A percentile compares a stretch with the other conserved stretches of the same genome.
Conservation (phyloP, 2,113 vertebrate species). For the Bufo gargarizans region DNA sequence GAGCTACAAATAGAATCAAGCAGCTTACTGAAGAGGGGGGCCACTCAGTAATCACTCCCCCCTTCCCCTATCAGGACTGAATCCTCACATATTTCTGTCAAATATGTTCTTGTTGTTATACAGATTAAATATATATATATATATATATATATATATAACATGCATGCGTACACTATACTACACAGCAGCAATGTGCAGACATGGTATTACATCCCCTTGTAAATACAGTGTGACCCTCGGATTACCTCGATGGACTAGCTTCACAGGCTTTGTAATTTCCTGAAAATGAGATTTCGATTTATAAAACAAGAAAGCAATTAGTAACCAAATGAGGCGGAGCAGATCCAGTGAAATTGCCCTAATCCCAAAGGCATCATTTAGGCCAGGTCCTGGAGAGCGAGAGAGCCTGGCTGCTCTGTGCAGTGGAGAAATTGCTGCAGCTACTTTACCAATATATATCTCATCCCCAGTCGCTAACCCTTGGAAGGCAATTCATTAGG, state of each 20-base stretch:
- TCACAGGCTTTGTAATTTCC: slow-evolving; percentile 77
- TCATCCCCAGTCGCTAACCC: slow-evolving; percentile 53
- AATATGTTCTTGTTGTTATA: background rate
- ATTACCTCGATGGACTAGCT: slow-evolving; percentile 81
- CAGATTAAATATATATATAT: background rate
- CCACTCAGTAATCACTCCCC: slow-evolving; percentile 64
- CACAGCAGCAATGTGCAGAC: slow-evolving; percentile 25
- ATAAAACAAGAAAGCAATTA: slow-evolving; percentile 89
- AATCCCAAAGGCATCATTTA: slow-evolving; percentile 82
- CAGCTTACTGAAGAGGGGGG: slow-evolving; percentile 69
- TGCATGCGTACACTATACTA: background rate
- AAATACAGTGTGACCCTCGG: slow-evolving; percentile 75
- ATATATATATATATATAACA: background rate
- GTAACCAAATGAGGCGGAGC: slow-evolving; percentile 87
- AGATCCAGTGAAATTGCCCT: slow-evolving; percentile 81
- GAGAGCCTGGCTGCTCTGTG: slow-evolving; percentile 61
- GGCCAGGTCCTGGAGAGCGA: slow-evolving; percentile 76
- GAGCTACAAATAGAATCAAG: slow-evolving; percentile 75
- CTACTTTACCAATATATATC: slow-evolving; percentile 69
- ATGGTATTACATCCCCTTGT: slow-evolving; percentile 75
- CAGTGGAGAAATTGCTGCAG: slow-evolving; percentile 67
- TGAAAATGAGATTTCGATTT: slow-evolving; percentile 88
- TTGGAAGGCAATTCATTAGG: slow-evolving; percentile 50
- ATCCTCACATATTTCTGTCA: slow-evolving; percentile 69
- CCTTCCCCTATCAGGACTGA: slow-evolving; percentile 69